Conservation (phyloP, 2,888 invertebrate species). For the Argyresthia goedartella region DNA sequence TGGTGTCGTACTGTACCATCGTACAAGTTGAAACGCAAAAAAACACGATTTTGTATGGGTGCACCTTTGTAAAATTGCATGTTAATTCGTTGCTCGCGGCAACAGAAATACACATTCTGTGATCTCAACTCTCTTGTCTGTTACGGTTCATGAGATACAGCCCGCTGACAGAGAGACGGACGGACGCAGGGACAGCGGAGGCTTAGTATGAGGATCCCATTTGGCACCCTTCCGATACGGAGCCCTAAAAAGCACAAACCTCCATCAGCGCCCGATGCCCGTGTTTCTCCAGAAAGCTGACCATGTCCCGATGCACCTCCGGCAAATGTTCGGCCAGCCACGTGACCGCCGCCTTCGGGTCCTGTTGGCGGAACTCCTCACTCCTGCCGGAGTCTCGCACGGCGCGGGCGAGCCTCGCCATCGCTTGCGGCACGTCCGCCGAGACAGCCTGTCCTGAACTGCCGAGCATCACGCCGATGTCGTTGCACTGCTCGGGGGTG, state of each 20-base stretch:
- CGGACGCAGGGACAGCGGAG: too few relatives aligned
- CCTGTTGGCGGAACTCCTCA: slow-evolving; percentile 56
- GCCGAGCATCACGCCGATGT: slow-evolving; percentile 77
- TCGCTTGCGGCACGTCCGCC: slow-evolving; percentile 76
- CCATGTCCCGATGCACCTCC: slow-evolving; percentile 52
- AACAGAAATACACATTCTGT: too few relatives aligned
- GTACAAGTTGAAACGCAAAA: too few relatives aligned
- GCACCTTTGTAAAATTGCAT: too few relatives aligned
- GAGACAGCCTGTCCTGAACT: slow-evolving; percentile 78
- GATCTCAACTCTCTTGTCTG: too few relatives aligned
- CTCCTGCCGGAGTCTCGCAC: slow-evolving; percentile 49
- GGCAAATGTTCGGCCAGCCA: slow-evolving; percentile 72
- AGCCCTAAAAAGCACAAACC: slow-evolving; percentile 37
- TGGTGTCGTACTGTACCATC: too few relatives aligned
- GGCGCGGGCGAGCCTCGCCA: slow-evolving; percentile 50
- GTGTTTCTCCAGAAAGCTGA: slow-evolving; percentile 74
- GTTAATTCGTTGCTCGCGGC: too few relatives aligned
- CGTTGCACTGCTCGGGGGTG: slow-evolving; percentile 74
- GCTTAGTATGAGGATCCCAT: too few relatives aligned
- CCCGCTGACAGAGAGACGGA: too few relatives aligned
- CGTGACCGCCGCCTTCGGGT: slow-evolving; percentile 57
- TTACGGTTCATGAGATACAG: too few relatives aligned
- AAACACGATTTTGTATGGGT: too few relatives aligned
- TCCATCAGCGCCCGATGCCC: slow-evolving; percentile 79
- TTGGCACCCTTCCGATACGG: too few relatives aligned